phyloP scores from a whole-genome alignment of 2,113 vertebrate species.

The cat (Felis catus) region DNA sequence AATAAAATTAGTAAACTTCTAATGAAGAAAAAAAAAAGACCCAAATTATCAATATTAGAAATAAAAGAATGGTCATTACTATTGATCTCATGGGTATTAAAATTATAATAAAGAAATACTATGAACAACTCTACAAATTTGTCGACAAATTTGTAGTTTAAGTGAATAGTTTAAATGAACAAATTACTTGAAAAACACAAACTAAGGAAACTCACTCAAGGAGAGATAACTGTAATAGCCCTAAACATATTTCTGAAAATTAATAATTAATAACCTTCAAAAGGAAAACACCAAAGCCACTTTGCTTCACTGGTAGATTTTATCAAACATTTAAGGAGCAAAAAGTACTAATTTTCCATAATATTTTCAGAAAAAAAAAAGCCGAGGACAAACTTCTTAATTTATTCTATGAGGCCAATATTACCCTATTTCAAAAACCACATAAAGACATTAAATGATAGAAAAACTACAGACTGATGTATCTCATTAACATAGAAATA shows the following conservation, averaged over 20 bases:
- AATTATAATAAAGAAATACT: not conserved
- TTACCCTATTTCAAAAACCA: not conserved
- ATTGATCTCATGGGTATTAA: not conserved
- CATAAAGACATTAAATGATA: not conserved
- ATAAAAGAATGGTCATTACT: not conserved
- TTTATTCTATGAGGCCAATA: not conserved
- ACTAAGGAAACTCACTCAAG: not conserved
- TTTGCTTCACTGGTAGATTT: not conserved
- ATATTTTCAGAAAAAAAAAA: not conserved
- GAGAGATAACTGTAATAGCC: not conserved
- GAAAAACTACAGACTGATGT: not conserved
- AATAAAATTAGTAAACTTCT: not conserved
- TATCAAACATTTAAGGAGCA: not conserved
- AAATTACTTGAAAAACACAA: not conserved
- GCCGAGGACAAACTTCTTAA: not conserved
- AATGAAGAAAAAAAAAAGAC: not conserved
- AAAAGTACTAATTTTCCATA: not conserved
- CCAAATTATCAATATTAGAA: not conserved
- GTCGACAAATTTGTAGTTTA: not conserved
- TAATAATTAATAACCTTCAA: not conserved
- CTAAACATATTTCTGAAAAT: not conserved
- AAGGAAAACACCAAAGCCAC: not conserved
- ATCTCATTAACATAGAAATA: not conserved
- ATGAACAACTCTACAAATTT: not conserved
- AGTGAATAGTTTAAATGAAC: not conserved